Evolutionary conservation across 1,140 invertebrate genomes (phyloP).

Genomic region (Leptoteleia sp.): DNA sequence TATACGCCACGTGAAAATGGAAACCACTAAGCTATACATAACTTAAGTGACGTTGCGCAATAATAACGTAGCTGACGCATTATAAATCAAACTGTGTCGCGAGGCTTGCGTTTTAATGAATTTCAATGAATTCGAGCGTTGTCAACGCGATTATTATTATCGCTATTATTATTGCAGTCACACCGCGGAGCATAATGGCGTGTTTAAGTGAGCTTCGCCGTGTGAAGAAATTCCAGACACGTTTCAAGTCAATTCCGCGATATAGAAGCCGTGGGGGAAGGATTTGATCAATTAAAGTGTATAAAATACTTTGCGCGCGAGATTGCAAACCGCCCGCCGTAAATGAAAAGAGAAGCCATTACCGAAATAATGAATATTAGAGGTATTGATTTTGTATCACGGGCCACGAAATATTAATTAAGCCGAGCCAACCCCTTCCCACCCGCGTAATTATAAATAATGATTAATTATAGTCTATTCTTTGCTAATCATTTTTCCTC

Average conservation of each 20-base stretch:
- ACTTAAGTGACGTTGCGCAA: constrained; percentile 40
- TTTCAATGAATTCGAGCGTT: constrained; percentile 29
- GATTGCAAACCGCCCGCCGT: constrained; percentile 12
- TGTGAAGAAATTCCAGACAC: constrained; percentile 48
- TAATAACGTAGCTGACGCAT: constrained; percentile 28
- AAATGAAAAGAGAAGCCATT: constrained; percentile 27
- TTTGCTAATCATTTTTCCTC: no score
- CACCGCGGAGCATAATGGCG: constrained; percentile 15
- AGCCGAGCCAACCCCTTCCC: no score
- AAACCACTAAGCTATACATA: constrained; percentile 24
- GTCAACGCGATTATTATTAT: constrained; percentile 35
- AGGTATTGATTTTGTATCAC: constrained; percentile 26
- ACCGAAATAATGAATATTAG: constrained; percentile 38
- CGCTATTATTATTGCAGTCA: constrained; percentile 37
- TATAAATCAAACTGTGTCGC: constrained; percentile 41
- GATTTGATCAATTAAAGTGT: constrained; percentile 47
- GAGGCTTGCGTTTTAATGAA: constrained; percentile 35
- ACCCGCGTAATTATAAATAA: no score
- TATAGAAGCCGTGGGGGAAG: constrained; percentile 17
- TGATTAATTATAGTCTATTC: no score
- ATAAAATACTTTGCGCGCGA: constrained; percentile 27
- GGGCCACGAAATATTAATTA: constrained; percentile 14
- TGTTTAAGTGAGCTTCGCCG: constrained; percentile 21
- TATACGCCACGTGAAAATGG: constrained; percentile 27
- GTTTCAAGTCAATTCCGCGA: constrained; percentile 43